Evolutionary conservation across 2,888 invertebrate species (phyloP), one percentile per base, ranked within the genome.

Genomic region (Biston betularia): DNA sequence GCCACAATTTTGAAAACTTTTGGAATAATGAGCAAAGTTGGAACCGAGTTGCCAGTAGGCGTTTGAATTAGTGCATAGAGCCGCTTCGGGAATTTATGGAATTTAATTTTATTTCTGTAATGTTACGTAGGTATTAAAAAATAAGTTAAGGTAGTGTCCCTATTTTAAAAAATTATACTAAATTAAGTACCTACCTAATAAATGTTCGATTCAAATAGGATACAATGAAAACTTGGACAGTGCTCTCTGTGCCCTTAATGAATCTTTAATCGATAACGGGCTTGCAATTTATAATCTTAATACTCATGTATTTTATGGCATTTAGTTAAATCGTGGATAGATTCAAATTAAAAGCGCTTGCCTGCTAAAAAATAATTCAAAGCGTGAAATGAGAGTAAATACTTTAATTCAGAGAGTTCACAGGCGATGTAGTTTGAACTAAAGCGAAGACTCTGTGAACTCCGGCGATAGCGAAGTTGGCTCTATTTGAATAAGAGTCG

Each of bases 401-500:
- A 56, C 44, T 56, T 56, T 56, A 56, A 56, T 55, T 62, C 44
- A 44, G 48, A 38, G 48, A 44, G 14, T 45, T 45, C 44, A 15
- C n/a, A 35, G 34, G 34, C 48, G 45, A 40, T 14, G 15, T 24
- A 50, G 55, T 57, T 12, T 34, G 44, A 50, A 65, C 65, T 60
- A 35, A 59, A 60, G 40, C n/a, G 59, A 54, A 48, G 54, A 33
- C 68, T 68, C 60, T 49, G 60, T 14, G 57, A 35, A 48, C 55
- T 65, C 49, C 11, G 11, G 69, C 70, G 72, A 70, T 68, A 74
- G 63, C 50, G 48, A 45, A 74, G 74, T 69, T 74, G 62, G 59
- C 63, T 69, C 54, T 69, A 68, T 74, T 72, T 74, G 74, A 72
- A 71, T 74, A 72, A 70, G 70, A 63, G 62, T 48, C 64, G 63